Base-by-base conservation (phyloP, 2,797 vertebrate species). In the Siniperca undulata region DNA sequence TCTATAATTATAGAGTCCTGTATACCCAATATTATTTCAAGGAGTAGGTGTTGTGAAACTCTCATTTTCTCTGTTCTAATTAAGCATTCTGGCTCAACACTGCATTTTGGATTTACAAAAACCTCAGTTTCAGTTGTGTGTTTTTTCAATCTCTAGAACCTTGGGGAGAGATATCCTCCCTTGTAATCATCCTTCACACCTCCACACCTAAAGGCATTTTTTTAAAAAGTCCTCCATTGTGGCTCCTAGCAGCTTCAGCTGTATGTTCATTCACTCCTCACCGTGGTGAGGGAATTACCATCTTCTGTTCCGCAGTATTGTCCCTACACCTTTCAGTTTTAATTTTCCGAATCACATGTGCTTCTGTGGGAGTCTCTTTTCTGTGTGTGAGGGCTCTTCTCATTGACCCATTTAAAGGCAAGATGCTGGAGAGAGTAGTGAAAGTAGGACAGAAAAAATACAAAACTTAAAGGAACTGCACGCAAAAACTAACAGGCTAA, bases 341-440 rank as follows among this genome's bases (percentile, higher is more conserved):
- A n/a, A 50, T 77, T 73, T 78, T 76, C 62, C 77, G 44, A 81
- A 66, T 88, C 73, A 69, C 75, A 66, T 68, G 62, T 46, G 79
- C 61, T 73, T 86, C 66, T 53, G 69, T 60, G 42, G 75, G 82
- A 86, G 68, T 69, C 74, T 86, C 50, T 84, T 16, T 78, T 24
- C 2, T 65, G 66, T 48, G 64, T 77, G 61, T 68, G 38, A 71
- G 68, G 27, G 2, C 27, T 27, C 27, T 27, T 27, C 74, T 91
- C 78, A n/a, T 82, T 93, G 93, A 93, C 93, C 93, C 81, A 94
- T 73, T 93, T 94, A 92, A 86, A 92, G 73, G 56, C 83, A 89
- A 82, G 75, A 84, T 82, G 78, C 89, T 60, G 71, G 74, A 84
- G 73, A 58, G 75, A 72, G 83, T 20, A 53, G 58, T 22, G 83